A percentile compares a stretch with the other conserved stretches of the same genome.
phyloP scores from a whole-genome alignment of 2,888 invertebrate species.

The Drosophila seclusa region DNA sequence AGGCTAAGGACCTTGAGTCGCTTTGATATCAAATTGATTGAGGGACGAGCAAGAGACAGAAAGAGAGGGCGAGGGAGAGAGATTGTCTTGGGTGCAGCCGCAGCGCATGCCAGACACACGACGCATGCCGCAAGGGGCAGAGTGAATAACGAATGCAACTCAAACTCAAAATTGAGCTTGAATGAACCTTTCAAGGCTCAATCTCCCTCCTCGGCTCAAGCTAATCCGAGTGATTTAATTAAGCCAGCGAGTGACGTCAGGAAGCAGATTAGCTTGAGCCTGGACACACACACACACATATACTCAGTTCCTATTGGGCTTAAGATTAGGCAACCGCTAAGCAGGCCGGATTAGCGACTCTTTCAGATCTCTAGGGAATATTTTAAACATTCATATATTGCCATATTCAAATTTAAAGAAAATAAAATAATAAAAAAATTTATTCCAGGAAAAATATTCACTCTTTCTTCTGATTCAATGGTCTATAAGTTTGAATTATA shows the following conservation, averaged over 20 bases:
- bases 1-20: slow-evolving; percentile 37
- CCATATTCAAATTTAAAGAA: background rate
- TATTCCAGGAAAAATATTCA: slow-evolving; percentile 10
- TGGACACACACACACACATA: background rate
- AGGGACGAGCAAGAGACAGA: slow-evolving; percentile 16
- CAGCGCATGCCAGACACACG: slow-evolving; percentile 61
- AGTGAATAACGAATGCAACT: slow-evolving; percentile 18
- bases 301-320: slow-evolving; percentile 62
- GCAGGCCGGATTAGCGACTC: slow-evolving; percentile 50
- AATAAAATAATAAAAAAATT: too few species aligned
- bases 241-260: slow-evolving; percentile 55
- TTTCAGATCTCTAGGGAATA: background rate
- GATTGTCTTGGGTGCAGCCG: slow-evolving; percentile 48
- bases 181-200: slow-evolving; percentile 43
- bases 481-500: background rate
- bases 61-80: slow-evolving; percentile 4
- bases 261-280: slow-evolving; percentile 59
- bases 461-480: slow-evolving; percentile 22
- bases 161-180: slow-evolving; percentile 17
- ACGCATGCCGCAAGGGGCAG: slow-evolving; percentile 16
- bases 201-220: slow-evolving; percentile 19
- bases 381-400: background rate
- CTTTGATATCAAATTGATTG: slow-evolving; percentile 74
- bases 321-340: slow-evolving; percentile 66
- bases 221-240: slow-evolving; percentile 64